Percentiles rank a stretch among this genome's conserved stretches.
Evolutionary conservation across 1,140 invertebrate species (phyloP).

Genomic region (Rhynchophorus ferrugineus): DNA sequence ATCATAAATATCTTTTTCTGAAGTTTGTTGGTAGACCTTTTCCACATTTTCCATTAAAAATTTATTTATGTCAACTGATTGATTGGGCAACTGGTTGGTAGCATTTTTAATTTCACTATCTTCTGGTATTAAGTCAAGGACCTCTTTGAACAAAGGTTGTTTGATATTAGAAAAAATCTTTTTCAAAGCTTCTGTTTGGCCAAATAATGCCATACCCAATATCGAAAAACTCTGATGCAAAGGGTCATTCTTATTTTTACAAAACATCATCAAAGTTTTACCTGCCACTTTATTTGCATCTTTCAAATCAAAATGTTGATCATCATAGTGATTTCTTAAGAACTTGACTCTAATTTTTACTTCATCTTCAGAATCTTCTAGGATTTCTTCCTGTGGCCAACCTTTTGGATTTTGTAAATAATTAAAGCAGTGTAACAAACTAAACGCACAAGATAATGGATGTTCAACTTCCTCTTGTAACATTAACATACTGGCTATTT

Average conservation of each 20-base stretch:
- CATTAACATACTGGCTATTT: slow-evolving; percentile 72
- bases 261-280: slow-evolving; percentile 66
- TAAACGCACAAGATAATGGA: slow-evolving; percentile 60
- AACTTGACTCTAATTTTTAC: slow-evolving; percentile 70
- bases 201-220: slow-evolving; percentile 58
- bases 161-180: slow-evolving; percentile 36
- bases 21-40: slow-evolving; percentile 41
- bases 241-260: slow-evolving; percentile 45
- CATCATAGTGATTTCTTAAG: slow-evolving; percentile 72
- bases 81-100: slow-evolving; percentile 24
- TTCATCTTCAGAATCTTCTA: slow-evolving; percentile 52
- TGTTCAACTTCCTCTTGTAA: slow-evolving; percentile 80
- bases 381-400: slow-evolving; percentile 45
- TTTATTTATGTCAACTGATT: slow-evolving; percentile 37
- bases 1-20: slow-evolving; percentile 48
- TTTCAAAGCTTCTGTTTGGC: slow-evolving; percentile 56
- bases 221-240: slow-evolving; percentile 58
- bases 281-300: slow-evolving; percentile 62
- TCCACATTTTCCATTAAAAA: slow-evolving; percentile 47
- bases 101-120: slow-evolving; percentile 34
- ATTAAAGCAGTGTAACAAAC: slow-evolving; percentile 66
- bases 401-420: slow-evolving; percentile 56
- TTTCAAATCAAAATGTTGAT: slow-evolving; percentile 80
- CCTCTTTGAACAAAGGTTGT: slow-evolving; percentile 40
- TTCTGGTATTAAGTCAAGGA: slow-evolving; percentile 41